phyloP scores from a whole-genome alignment of 2,888 invertebrate genomes.

The Limenitis camilla region DNA sequence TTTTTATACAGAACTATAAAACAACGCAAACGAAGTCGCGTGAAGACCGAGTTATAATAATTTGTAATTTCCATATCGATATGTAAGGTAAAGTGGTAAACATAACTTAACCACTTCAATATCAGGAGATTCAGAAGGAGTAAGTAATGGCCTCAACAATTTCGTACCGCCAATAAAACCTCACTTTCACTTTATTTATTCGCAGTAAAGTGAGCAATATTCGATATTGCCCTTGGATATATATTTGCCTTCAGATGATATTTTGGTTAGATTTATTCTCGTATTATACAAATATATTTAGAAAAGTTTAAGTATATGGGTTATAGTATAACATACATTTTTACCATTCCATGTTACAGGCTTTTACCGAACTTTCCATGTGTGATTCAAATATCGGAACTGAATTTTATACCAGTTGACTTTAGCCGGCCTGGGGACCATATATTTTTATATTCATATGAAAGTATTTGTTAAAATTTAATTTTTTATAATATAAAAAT shows the following conservation, averaged over 20 bases:
- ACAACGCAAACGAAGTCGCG: too few relatives aligned
- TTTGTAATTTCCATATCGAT: too few relatives aligned
- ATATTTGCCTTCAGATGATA: slow-evolving; percentile 7
- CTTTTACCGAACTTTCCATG: too few relatives aligned
- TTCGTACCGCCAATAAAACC: slow-evolving; percentile 71
- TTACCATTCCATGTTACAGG: neutral
- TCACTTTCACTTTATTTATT: slow-evolving; percentile 69
- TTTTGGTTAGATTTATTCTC: slow-evolving; percentile 9
- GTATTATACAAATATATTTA: slow-evolving; percentile 3
- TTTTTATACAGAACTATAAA: too few relatives aligned
- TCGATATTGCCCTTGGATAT: slow-evolving; percentile 45
- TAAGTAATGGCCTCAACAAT: slow-evolving; percentile 69
- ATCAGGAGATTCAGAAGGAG: slow-evolving; percentile 60
- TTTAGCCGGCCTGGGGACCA: too few relatives aligned
- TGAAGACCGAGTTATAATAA: too few relatives aligned
- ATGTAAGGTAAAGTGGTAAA: neutral
- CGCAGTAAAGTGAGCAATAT: slow-evolving; percentile 69
- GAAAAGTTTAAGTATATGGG: neutral
- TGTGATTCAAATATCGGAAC: too few relatives aligned
- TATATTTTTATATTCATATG: too few relatives aligned
- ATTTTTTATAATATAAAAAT: too few relatives aligned
- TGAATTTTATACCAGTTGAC: too few relatives aligned
- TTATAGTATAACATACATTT: neutral
- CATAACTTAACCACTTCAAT: slow-evolving; percentile 67
- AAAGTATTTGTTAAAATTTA: too few relatives aligned